Evolutionary conservation across 2,888 invertebrate species (phyloP).

Genomic region (Chrysotoxum bicinctum): DNA sequence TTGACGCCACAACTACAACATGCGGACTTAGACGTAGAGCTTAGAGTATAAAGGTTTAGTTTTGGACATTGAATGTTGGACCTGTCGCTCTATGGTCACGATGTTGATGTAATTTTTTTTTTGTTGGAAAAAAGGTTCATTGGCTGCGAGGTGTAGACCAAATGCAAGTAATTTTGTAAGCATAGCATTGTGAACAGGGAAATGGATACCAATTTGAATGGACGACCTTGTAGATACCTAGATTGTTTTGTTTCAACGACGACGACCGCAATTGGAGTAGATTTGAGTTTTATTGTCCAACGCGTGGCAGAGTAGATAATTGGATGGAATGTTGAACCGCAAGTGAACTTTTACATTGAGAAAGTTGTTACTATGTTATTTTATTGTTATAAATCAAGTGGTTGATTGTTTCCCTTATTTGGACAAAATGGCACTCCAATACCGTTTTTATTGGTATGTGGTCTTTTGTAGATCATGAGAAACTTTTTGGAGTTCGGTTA

Average conservation of each 20-base stretch:
- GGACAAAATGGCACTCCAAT: background rate
- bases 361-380: background rate
- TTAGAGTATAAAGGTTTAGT: too few species aligned
- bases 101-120: slow-evolving; percentile 27
- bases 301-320: slow-evolving; percentile 1
- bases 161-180: background rate
- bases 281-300: slow-evolving; percentile 15
- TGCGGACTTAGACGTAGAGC: background rate
- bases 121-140: slow-evolving; percentile 23
- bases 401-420: slow-evolving; percentile 1
- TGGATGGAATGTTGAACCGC: slow-evolving; percentile 47
- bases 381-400: background rate
- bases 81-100: slow-evolving; percentile 45
- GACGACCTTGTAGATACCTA: slow-evolving; percentile 29
- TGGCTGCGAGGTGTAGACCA: background rate
- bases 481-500: background rate
- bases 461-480: background rate
- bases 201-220: slow-evolving; percentile 42
- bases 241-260: background rate
- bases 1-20: slow-evolving; percentile 1
- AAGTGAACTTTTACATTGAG: slow-evolving; percentile 49
- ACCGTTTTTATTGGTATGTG: background rate
- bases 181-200: slow-evolving; percentile 5
- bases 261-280: background rate
- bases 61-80: slow-evolving; percentile 28